Evolutionary conservation across 2,113 vertebrate species (phyloP), one percentile per base, ranked within the genome.

Genomic region (Gymnocephalus cernua): DNA sequence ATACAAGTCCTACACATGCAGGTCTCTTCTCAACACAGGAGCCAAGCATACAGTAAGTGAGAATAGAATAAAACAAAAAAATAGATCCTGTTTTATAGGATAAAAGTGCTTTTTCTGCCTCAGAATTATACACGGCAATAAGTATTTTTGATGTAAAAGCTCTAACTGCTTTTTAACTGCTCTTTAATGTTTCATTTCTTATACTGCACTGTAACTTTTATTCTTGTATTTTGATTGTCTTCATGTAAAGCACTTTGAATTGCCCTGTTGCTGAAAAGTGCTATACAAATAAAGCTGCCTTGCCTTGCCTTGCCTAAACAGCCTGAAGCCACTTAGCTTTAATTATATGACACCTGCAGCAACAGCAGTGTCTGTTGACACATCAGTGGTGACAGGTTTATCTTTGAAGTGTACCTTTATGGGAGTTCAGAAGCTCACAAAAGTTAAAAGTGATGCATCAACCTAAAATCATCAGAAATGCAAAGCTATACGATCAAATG

Each of bases 371-470:
- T 76, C 69, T 80, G 76, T 67, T 73, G 86, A 80, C n/a, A 44
- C 78, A 77, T 78, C 71, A 75, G 58, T 53, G 64, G 71, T 92
- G 87, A 83, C 90, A 87, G 87, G 76, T 83, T 78, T 64, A 32
- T 82, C 83, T 92, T 91, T 91, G 81, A 91, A 82, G 81, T 86
- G 65, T 47, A 69, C 59, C 85, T 92, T 75, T 41, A 83, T 67
- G 59, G 56, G 23, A 76, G 80, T 89, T 90, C 77, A 87, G 83
- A 87, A 68, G 67, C 68, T 25, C 50, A 58, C 72, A 64, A 62
- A 85, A 86, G 81, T 87, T 74, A 80, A 76, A 76, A 87, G 87
- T 83, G 75, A 89, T 74, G 62, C 70, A 63, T 69, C 44, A 75
- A 32, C 21, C 47, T 32, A 3, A 47, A 84, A 53, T 61, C 50